Base-by-base conservation (phyloP, 1,140 invertebrate species). In the Kradibia gibbosae region DNA sequence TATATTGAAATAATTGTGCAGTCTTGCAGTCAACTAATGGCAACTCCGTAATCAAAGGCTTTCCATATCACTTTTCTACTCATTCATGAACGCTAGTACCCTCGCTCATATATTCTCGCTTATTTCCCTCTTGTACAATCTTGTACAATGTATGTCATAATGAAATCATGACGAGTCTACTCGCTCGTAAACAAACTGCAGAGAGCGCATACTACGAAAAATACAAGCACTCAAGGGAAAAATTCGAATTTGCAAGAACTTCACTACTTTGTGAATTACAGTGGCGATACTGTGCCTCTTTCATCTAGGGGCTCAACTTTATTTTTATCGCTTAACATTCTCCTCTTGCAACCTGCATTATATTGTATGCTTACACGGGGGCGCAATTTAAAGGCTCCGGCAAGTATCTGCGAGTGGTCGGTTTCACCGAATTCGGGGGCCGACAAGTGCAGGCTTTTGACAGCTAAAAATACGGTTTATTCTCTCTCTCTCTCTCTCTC, bases 381-480 rank as follows among this genome's bases (percentile, higher is more conserved):
- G 75, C 60, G 60, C 67, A 20, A 25, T 17, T 36, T 62, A 4
- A 39, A 67, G 20, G 36, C 22, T 36, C 11, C 15, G 20, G 0
- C 20, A 17, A 34, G 25, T 48, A 17, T 42, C 4, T 34, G 39
- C 34, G 10, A 28, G 53, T 28, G 22, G 15, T 22, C 4, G 15
- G 3, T 7, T 22, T 3, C 42, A 34, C n/a, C 48, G n/a, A 34
- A 53, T 36, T 8, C 45, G 25, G 15, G 22, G 28, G 31, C 25
- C n/a, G 48, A 34, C 48, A 55, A 10, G 60, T 20, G 42, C 28
- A 39, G 60, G 34, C 78, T 85, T 87, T 86, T 84, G 75, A 86
- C 83, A 86, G 82, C 85, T 87, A 86, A 87, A 87, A 87, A 87
- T 87, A 87, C 84, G 50, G 60, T 85, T 78, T 60, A 34, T 67